Conservation (phyloP, 2,113 vertebrate genomes). For the Vidua macroura region DNA sequence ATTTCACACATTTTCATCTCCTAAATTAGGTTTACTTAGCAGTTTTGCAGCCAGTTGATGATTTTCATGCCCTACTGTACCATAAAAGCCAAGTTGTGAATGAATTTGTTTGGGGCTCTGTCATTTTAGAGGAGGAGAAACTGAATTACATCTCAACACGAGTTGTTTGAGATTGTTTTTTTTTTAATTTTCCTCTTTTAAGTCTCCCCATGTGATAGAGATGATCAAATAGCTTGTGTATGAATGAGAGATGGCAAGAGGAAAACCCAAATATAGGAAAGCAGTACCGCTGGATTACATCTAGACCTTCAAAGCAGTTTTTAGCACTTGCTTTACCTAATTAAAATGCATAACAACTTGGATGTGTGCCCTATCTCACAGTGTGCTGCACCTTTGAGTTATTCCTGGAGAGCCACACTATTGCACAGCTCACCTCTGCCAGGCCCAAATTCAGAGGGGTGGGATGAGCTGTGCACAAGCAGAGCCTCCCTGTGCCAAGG, state of each 20-base stretch:
- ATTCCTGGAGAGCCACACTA: background rate
- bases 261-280: background rate
- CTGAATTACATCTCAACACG: background rate
- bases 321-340: background rate
- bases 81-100: constrained; percentile 13
- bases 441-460: background rate
- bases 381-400: background rate
- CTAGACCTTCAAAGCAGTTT: background rate
- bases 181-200: background rate
- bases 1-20: constrained; percentile 28
- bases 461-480: background rate
- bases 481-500: background rate
- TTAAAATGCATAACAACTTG: background rate
- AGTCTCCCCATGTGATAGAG: background rate
- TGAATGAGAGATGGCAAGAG: background rate
- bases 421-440: background rate
- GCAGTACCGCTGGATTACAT: background rate
- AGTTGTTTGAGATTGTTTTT: background rate
- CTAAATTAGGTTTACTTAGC: constrained; percentile 30
- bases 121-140: background rate
- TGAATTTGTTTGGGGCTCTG: background rate
- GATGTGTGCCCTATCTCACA: background rate
- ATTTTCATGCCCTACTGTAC: constrained; percentile 11
- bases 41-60: constrained; percentile 25
- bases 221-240: background rate